Percentiles rank a stretch among this genome's conserved stretches.
Evolutionary conservation across 2,888 invertebrate species (phyloP).

Genomic region (Formica aserva): DNA sequence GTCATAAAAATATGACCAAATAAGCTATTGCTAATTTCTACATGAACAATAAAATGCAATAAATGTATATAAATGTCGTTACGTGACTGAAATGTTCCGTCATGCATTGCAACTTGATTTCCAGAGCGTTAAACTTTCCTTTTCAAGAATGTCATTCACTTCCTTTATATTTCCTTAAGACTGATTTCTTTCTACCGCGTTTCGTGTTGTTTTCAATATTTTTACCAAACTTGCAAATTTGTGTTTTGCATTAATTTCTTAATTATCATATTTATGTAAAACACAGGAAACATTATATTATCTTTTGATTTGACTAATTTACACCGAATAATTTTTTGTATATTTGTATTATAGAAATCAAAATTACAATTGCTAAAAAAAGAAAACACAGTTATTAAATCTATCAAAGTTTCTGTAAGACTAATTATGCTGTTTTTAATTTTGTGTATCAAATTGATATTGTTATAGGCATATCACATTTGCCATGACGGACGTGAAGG

Average conservation of each 20-base stretch:
- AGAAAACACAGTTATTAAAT: background rate
- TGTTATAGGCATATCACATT: conserved; percentile 92
- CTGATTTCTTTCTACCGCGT: conserved; percentile 19
- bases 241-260: conserved; percentile 22
- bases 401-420: background rate
- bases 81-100: conserved; percentile 56
- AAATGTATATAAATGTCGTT: conserved; percentile 38
- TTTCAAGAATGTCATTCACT: conserved; percentile 69
- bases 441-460: background rate
- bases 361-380: background rate
- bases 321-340: background rate
- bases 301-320: background rate
- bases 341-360: background rate
- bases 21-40: background rate
- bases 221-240: conserved; percentile 37
- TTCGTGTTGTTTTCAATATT: conserved; percentile 34
- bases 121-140: conserved; percentile 69
- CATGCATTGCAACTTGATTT: conserved; percentile 67
- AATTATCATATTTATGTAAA: conserved; percentile 32
- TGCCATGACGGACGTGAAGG: conserved; percentile 95
- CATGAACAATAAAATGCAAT: conserved; percentile 1
- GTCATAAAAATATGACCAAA: background rate
- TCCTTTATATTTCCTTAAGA: conserved; percentile 59
- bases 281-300: conserved; percentile 1
- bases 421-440: background rate